A percentile compares a stretch with the other conserved stretches of the same genome.
Conservation (phyloP, 2,113 vertebrate species). For the Chiloscyllium plagiosum region DNA sequence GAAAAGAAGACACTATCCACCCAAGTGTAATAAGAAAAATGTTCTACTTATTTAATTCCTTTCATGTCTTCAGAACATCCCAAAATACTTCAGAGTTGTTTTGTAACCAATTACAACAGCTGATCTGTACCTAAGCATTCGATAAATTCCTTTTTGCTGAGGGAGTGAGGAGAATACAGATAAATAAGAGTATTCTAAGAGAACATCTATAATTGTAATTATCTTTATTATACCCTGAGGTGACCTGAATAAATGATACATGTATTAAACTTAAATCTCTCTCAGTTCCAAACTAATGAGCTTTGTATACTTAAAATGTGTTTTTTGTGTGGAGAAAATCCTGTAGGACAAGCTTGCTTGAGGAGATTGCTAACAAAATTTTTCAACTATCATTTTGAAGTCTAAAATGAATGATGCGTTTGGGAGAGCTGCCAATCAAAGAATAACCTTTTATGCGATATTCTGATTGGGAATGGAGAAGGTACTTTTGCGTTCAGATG, state of each 20-base stretch:
- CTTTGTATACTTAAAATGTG: background rate
- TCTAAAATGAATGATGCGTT: background rate
- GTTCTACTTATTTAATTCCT: background rate
- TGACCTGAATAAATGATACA: background rate
- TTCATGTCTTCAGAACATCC: background rate
- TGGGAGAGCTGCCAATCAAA: background rate
- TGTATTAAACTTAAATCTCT: background rate
- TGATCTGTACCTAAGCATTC: background rate
- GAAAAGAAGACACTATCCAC: background rate
- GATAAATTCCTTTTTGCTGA: background rate
- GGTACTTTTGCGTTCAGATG: background rate
- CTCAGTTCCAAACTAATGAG: background rate
- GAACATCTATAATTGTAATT: background rate
- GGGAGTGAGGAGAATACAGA: background rate
- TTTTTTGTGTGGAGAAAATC: background rate
- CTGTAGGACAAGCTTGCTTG: background rate
- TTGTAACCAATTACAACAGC: background rate
- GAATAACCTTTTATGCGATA: background rate
- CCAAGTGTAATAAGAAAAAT: background rate
- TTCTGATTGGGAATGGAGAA: background rate
- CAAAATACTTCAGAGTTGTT: conserved; percentile 4
- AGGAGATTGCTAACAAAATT: background rate
- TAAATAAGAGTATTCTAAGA: too few relatives aligned
- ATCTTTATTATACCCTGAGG: background rate
- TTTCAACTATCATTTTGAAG: background rate